Conservation (phyloP, 2,113 vertebrate species). For the Hepsetus odoe region DNA sequence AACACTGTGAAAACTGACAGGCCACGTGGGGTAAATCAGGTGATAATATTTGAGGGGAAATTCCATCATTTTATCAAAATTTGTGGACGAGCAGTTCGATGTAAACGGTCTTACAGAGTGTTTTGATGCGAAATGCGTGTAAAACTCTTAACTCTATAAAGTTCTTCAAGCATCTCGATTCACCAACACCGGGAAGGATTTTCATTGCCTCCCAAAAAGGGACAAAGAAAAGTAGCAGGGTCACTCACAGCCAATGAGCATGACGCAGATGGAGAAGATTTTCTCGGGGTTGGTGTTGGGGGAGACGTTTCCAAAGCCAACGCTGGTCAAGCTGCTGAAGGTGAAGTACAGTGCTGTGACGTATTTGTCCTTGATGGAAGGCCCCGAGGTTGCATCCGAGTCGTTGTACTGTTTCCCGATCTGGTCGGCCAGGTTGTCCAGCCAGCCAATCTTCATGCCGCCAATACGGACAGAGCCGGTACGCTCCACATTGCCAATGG, state of each 20-base stretch:
- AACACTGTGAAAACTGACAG: too few relatives aligned
- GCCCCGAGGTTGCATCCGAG: constrained; percentile 84
- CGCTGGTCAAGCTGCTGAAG: constrained; percentile 99
- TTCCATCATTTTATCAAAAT: too few relatives aligned
- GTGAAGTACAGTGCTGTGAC: constrained; percentile 99
- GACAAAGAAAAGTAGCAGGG: too few relatives aligned
- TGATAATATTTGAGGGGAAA: too few relatives aligned
- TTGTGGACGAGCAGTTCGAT: too few relatives aligned
- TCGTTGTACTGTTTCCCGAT: constrained; percentile 94
- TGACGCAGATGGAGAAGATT: constrained; percentile 99
- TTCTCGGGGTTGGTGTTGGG: constrained; percentile 99
- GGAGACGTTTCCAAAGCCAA: constrained; percentile 95
- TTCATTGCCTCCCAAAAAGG: too few relatives aligned
- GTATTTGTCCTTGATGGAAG: constrained; percentile 95
- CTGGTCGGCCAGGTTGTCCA: constrained; percentile 93
- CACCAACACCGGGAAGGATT: too few relatives aligned
- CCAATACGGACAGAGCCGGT: constrained; percentile 81
- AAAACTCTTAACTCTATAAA: too few relatives aligned
- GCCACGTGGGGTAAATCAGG: too few relatives aligned
- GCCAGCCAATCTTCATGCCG: constrained; percentile 90
- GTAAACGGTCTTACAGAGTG: too few relatives aligned
- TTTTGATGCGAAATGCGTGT: too few relatives aligned
- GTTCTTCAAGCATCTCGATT: too few relatives aligned
- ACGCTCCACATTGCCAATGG: constrained; percentile 92
- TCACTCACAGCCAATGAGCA: constrained; percentile 98